Evolutionary conservation across 2,797 vertebrate genomes (phyloP).

Genomic region (Acanthiza pusilla): DNA sequence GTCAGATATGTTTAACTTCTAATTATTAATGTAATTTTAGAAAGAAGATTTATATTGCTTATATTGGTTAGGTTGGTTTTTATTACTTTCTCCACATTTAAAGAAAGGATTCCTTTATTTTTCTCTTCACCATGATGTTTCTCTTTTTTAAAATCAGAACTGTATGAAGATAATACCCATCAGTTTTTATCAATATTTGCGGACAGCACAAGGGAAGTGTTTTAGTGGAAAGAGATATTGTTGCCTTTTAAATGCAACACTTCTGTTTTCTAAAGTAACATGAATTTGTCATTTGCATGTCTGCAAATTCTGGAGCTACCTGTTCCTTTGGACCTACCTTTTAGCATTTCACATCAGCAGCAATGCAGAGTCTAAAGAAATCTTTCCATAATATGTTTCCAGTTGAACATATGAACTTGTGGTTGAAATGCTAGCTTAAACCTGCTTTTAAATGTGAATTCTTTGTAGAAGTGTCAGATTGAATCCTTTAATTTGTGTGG

Average conservation of each 20-base stretch:
- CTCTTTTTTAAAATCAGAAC: not conserved
- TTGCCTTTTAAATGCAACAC: not conserved
- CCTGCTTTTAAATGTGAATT: slow-evolving; percentile 10
- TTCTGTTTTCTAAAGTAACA: not conserved
- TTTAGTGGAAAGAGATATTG: not conserved
- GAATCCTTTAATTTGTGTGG: not conserved
- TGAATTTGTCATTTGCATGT: not conserved
- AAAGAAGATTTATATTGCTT: not conserved
- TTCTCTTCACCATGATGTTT: not conserved
- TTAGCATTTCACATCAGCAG: not conserved
- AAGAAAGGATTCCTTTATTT: not conserved
- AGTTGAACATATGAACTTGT: not conserved
- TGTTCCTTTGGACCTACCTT: not conserved
- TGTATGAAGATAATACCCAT: not conserved
- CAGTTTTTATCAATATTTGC: not conserved
- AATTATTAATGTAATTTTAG: not conserved
- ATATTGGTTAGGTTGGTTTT: not conserved
- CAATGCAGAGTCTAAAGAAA: not conserved
- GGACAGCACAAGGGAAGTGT: not conserved
- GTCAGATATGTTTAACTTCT: not conserved
- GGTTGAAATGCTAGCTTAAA: slow-evolving; percentile 2
- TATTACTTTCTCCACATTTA: not conserved
- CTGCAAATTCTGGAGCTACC: not conserved
- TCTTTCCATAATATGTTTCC: not conserved
- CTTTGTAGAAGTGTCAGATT: not conserved